These are phyloP conservation scores for Heliothis subflexa DNA, from an alignment of 1,140 invertebrate genomes.

Conservation along the genomic window DNA sequence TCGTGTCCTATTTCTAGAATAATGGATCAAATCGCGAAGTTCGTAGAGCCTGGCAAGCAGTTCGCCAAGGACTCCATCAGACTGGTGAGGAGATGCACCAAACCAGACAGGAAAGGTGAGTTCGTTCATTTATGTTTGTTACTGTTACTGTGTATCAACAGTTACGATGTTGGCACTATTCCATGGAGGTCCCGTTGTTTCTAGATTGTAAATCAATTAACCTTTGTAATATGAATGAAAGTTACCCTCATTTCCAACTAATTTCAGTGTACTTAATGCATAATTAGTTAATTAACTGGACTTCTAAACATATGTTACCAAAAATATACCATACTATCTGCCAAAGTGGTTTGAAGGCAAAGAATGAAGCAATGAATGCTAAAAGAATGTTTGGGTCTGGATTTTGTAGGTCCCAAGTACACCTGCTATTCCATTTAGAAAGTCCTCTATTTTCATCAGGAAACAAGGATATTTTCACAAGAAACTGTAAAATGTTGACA, in stretches of 20 bases:
- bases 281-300: neutral
- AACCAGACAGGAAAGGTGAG: conserved; percentile 99
- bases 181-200: conserved; percentile 20
- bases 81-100: conserved; percentile 99
- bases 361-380: neutral
- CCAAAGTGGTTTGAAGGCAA: neutral
- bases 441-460: no score
- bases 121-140: conserved; percentile 27
- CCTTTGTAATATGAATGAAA: neutral
- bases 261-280: neutral
- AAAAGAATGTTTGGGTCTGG: neutral
- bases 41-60: conserved; percentile 97
- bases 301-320: conserved; percentile 2
- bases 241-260: neutral
- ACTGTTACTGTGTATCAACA: neutral
- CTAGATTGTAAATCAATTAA: conserved; percentile 4
- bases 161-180: conserved; percentile 37
- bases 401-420: no score
- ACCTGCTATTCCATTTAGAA: no score
- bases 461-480: no score
- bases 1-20: conserved; percentile 69
- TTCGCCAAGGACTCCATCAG: conserved; percentile 99
- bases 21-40: conserved; percentile 99
- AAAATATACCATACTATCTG: neutral
- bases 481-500: neutral